Percentiles rank a stretch among this genome's conserved stretches.
Evolutionary conservation across 2,113 vertebrate genomes (phyloP).

Genomic region (Notiomystis cincta): DNA sequence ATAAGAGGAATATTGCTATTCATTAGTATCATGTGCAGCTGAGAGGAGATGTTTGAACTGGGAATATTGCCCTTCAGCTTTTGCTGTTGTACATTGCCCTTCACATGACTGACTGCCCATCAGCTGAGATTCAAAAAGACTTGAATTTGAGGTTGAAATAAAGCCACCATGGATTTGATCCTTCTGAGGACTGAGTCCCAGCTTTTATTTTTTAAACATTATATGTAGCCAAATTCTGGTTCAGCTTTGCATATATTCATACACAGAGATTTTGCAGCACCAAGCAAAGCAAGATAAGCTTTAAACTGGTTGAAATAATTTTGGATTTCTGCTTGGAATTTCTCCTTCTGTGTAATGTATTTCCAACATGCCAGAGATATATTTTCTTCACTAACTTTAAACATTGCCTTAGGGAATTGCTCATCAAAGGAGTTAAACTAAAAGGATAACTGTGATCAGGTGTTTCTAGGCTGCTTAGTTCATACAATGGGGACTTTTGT

Average conservation of each 20-base stretch:
- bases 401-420: neutral
- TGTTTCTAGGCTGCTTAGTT: neutral
- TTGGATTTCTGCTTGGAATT: neutral
- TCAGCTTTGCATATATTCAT: constrained; percentile 11
- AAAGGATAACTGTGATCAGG: neutral
- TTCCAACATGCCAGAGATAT: neutral
- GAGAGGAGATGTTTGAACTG: neutral
- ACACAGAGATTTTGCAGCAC: neutral
- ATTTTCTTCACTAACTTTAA: constrained; percentile 18
- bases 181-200: neutral
- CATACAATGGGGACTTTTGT: neutral
- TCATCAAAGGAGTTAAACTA: constrained; percentile 11
- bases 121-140: neutral
- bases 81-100: neutral
- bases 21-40: neutral
- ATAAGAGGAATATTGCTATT: constrained; percentile 8
- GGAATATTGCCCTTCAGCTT: constrained; percentile 27
- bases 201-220: neutral
- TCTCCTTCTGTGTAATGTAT: neutral
- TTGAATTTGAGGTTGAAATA: neutral
- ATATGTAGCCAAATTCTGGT: neutral
- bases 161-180: neutral
- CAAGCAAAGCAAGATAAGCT: constrained; percentile 1
- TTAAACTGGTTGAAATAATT: neutral
- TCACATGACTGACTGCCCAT: neutral